Conservation (phyloP, 2,888 invertebrate genomes). For the Julus scanicus region DNA sequence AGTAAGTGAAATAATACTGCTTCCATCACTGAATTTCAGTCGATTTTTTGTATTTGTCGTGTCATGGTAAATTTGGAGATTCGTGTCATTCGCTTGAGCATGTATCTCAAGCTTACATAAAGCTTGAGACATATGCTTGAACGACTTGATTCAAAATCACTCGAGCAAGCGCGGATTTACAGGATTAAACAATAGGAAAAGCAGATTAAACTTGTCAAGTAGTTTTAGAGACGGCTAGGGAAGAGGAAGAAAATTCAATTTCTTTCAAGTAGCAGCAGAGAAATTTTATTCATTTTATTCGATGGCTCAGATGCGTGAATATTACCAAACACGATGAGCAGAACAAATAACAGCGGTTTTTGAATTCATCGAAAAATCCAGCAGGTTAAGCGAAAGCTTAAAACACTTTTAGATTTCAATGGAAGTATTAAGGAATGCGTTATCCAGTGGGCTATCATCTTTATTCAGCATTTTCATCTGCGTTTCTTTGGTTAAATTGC, state of each 20-base stretch:
- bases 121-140: conserved; percentile 19
- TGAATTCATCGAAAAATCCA: no score
- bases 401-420: no score
- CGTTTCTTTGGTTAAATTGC: no score
- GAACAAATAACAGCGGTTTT: background rate
- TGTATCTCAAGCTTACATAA: conserved; percentile 30
- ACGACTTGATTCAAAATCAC: conserved; percentile 27
- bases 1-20: background rate
- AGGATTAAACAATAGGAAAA: conserved; percentile 32
- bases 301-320: background rate
- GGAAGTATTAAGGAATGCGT: no score
- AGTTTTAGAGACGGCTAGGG: conserved; percentile 22
- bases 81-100: conserved; percentile 27
- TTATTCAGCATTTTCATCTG: no score
- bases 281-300: conserved; percentile 17
- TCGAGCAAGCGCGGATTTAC: conserved; percentile 24
- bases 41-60: background rate
- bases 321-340: background rate
- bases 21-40: background rate
- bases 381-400: no score
- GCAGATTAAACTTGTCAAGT: conserved; percentile 36
- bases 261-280: conserved; percentile 1
- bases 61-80: conserved; percentile 17
- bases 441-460: no score
- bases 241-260: conserved; percentile 13